These are phyloP conservation scores for Spea multiplicata DNA, from an alignment of 2,113 vertebrate genomes.

Conservation along the genomic window DNA sequence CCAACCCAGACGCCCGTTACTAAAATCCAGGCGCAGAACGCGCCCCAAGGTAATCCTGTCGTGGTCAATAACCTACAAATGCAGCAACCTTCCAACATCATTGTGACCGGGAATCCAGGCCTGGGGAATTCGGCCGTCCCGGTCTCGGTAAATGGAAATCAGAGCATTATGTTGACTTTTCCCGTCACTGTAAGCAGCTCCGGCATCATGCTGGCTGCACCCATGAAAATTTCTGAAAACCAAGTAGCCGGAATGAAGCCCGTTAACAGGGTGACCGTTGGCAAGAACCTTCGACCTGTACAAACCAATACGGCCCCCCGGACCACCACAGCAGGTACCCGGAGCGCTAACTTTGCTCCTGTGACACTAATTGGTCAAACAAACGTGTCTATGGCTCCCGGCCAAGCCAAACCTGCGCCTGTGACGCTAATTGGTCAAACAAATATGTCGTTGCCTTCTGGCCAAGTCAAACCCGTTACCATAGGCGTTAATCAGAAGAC, in stretches of 20 bases:
- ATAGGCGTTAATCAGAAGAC: constrained; percentile 20
- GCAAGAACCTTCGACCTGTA: constrained; percentile 19
- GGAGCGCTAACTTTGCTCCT: constrained; percentile 1
- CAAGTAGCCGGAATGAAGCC: constrained; percentile 15
- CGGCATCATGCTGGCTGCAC: constrained; percentile 32
- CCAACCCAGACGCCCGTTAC: background rate
- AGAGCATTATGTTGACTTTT: constrained; percentile 35
- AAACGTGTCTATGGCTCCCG: background rate
- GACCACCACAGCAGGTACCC: background rate
- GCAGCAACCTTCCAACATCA: constrained; percentile 25
- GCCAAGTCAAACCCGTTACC: constrained; percentile 7
- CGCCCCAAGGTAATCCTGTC: background rate
- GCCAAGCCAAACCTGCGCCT: too few relatives aligned
- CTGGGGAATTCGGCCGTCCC: constrained; percentile 9
- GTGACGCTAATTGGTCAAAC: background rate
- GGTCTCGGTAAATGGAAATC: constrained; percentile 26
- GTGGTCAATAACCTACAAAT: constrained; percentile 36
- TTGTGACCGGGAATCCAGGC: constrained; percentile 26
- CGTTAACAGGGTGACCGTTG: constrained; percentile 3
- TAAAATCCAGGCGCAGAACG: background rate
- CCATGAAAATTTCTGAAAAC: constrained; percentile 30
- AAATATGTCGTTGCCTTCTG: background rate
- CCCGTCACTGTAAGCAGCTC: constrained; percentile 29
- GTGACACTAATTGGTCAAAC: constrained; percentile 21
- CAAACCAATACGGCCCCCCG: background rate